phyloP scores from a whole-genome alignment of 1,140 invertebrate species.

The Diachasmimorpha longicaudata region DNA sequence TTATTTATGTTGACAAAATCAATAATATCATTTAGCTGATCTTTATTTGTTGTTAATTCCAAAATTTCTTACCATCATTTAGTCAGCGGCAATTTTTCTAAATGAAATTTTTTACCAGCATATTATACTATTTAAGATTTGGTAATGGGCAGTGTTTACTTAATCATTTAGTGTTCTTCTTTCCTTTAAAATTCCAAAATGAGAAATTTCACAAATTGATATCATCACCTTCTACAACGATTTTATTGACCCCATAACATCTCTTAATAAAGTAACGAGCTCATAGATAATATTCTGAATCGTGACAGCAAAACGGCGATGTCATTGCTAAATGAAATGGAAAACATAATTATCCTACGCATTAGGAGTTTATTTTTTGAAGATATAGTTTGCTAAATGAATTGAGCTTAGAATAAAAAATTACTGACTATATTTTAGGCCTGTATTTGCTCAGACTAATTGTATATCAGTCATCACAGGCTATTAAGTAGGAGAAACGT shows the following conservation, averaged over 20 bases:
- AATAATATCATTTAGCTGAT: not conserved
- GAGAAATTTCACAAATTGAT: too few relatives aligned
- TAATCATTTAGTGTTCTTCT: too few relatives aligned
- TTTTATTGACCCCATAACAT: not conserved
- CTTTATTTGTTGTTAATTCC: too few relatives aligned
- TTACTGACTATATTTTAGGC: conserved; percentile 19
- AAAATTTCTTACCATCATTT: too few relatives aligned
- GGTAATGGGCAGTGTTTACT: too few relatives aligned
- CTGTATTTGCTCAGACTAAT: conserved; percentile 43
- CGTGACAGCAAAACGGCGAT: not conserved
- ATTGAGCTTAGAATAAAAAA: conserved; percentile 3
- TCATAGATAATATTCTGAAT: not conserved
- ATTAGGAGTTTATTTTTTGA: not conserved
- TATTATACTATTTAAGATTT: too few relatives aligned
- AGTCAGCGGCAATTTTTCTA: too few relatives aligned
- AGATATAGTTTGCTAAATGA: not conserved
- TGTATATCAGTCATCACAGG: conserved; percentile 54
- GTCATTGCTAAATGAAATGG: not conserved
- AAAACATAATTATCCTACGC: not conserved
- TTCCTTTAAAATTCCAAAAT: too few relatives aligned
- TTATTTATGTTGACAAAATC: not conserved
- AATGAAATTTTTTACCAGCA: too few relatives aligned
- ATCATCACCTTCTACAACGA: too few relatives aligned
- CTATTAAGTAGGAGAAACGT: conserved; percentile 57
- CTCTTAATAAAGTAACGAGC: not conserved